A percentile compares a stretch with the other conserved stretches of the same genome.
phyloP scores from a whole-genome alignment of 2,888 invertebrate species.

The Schizaphis graminum region DNA sequence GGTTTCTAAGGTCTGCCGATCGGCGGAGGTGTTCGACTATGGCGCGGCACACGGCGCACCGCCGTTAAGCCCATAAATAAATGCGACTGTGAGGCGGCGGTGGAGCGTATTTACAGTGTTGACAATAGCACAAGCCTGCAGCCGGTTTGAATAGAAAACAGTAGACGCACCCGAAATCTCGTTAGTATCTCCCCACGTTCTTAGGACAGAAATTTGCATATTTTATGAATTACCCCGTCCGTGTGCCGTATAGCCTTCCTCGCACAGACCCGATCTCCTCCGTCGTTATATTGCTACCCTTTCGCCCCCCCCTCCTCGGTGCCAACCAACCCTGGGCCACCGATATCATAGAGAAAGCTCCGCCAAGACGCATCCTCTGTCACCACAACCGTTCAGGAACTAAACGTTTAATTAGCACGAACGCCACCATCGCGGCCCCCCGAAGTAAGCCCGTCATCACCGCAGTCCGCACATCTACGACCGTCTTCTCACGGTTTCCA shows the following conservation, averaged over 20 bases:
- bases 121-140: conserved; percentile 34
- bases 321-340: background rate
- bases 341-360: background rate
- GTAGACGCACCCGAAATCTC: conserved; percentile 55
- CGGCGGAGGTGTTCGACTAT: background rate
- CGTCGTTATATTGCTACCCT: background rate
- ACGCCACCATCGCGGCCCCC: background rate
- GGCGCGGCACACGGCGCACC: background rate
- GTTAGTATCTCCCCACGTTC: conserved; percentile 37
- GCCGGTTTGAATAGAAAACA: conserved; percentile 50
- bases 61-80: conserved; percentile 33
- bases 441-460: background rate
- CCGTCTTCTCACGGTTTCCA: background rate
- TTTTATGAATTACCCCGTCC: conserved; percentile 58
- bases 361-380: background rate
- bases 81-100: background rate
- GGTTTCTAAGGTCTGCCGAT: background rate
- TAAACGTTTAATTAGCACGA: conserved; percentile 59
- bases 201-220: conserved; percentile 58
- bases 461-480: background rate
- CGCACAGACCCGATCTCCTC: background rate
- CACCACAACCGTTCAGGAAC: background rate
- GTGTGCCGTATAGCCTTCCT: background rate
- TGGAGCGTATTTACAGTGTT: conserved; percentile 13
- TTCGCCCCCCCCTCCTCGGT: background rate